phyloP scores from a whole-genome alignment of 2,888 invertebrate genomes.

The Mesorhabditis spiculigera region DNA sequence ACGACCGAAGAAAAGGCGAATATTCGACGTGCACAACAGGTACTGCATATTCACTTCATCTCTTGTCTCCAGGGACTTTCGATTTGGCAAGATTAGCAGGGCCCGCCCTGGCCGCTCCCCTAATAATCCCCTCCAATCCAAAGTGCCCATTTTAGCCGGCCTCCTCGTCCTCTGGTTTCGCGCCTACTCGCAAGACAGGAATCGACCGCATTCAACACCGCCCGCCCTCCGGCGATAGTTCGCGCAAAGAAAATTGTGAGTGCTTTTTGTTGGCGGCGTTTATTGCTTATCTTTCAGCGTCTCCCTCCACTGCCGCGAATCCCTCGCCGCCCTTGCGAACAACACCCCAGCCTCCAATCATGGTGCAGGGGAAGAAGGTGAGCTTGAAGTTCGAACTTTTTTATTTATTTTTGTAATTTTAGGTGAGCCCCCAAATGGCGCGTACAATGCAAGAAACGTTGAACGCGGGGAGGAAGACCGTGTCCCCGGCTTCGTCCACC shows the following conservation, averaged over 20 bases:
- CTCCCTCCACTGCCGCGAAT: background rate
- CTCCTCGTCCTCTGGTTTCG: conserved; percentile 11
- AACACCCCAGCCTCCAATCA: background rate
- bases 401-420: background rate
- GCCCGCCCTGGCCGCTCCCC: too few species aligned
- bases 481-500: background rate
- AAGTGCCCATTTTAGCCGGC: background rate
- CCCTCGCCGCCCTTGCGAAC: conserved; percentile 8
- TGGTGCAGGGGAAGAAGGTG: conserved; percentile 2
- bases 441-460: background rate
- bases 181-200: conserved; percentile 20
- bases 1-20: conserved; percentile 37
- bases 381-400: background rate
- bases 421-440: conserved; percentile 6
- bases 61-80: too few species aligned
- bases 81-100: too few species aligned
- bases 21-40: conserved; percentile 15
- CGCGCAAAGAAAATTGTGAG: too few species aligned
- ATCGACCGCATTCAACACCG: conserved; percentile 33
- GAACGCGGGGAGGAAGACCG: too few species aligned
- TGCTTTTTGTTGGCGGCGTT: too few species aligned
- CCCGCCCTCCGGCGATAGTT: conserved; percentile 11
- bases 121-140: too few species aligned
- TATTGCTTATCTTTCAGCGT: background rate
- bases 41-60: background rate